These are phyloP conservation scores for Paramuricea clavata DNA, from an alignment of 92 coral and sea anemone genomes.

Conservation along the genomic window DNA sequence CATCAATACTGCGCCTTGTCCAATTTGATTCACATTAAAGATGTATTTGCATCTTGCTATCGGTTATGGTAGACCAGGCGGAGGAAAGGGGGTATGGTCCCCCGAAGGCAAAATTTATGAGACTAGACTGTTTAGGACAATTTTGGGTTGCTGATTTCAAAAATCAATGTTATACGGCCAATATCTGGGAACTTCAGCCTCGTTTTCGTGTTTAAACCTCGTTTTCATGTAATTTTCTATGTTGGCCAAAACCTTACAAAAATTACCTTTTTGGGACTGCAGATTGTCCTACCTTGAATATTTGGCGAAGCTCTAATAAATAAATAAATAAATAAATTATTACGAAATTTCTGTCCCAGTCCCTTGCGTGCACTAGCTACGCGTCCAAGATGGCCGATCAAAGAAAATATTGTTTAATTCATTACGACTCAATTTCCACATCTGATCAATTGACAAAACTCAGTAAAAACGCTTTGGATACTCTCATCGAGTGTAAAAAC, in stretches of 20 bases:
- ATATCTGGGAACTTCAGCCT: conserved; percentile 24
- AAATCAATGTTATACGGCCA: conserved; percentile 29
- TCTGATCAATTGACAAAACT: not conserved
- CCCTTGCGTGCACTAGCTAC: not conserved
- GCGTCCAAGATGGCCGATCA: not conserved
- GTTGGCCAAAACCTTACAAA: not conserved
- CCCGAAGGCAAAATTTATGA: conserved; percentile 10
- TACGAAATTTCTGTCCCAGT: not conserved
- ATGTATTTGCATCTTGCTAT: too few relatives aligned
- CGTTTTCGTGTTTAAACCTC: conserved; percentile 23
- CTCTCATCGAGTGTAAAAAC: conserved; percentile 14
- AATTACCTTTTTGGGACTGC: not conserved
- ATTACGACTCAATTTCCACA: not conserved
- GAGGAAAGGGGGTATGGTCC: not conserved
- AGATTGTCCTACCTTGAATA: not conserved
- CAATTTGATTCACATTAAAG: too few relatives aligned
- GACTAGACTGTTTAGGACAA: not conserved
- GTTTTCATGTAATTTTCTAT: not conserved
- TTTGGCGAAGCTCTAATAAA: too few relatives aligned
- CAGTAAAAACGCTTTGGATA: not conserved
- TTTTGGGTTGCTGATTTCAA: conserved; percentile 3
- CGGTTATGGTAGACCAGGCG: not conserved
- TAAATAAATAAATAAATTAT: not conserved
- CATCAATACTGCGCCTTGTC: too few relatives aligned
- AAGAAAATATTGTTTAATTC: not conserved